A percentile compares a stretch with the other conserved stretches of the same genome.
Conservation (phyloP, 2,797 vertebrate genomes). For the Darevskia nairensis region DNA sequence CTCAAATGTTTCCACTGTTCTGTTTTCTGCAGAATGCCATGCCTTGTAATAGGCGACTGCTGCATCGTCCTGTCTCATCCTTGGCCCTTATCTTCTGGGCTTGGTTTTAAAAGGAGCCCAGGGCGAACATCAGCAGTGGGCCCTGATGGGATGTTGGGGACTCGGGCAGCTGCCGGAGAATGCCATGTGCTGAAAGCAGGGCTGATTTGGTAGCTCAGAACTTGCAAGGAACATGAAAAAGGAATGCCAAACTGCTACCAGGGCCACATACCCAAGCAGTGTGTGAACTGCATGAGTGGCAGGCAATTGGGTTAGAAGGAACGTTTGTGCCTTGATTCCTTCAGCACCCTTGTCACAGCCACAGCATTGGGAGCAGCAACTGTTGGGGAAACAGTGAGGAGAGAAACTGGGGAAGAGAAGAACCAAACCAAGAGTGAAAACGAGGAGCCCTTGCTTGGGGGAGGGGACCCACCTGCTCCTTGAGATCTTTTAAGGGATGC, state of each 20-base stretch:
- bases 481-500: not conserved
- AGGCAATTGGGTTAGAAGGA: too few species aligned
- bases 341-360: not conserved
- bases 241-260: not conserved
- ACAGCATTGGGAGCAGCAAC: not conserved
- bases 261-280: conserved; percentile 2
- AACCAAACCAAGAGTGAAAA: not conserved
- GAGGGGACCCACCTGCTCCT: not conserved
- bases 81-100: not conserved
- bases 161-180: not conserved
- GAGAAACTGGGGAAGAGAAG: not conserved
- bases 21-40: not conserved
- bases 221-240: conserved; percentile 15
- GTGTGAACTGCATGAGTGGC: not conserved
- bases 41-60: not conserved
- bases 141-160: not conserved
- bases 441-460: not conserved
- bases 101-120: too few species aligned
- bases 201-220: not conserved
- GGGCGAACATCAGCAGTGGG: too few species aligned
- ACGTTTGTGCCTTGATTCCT: not conserved
- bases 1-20: not conserved
- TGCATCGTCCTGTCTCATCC: not conserved
- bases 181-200: not conserved
- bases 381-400: not conserved